Conservation (phyloP, 2,888 invertebrate species). For the Cyclophora albipunctata region DNA sequence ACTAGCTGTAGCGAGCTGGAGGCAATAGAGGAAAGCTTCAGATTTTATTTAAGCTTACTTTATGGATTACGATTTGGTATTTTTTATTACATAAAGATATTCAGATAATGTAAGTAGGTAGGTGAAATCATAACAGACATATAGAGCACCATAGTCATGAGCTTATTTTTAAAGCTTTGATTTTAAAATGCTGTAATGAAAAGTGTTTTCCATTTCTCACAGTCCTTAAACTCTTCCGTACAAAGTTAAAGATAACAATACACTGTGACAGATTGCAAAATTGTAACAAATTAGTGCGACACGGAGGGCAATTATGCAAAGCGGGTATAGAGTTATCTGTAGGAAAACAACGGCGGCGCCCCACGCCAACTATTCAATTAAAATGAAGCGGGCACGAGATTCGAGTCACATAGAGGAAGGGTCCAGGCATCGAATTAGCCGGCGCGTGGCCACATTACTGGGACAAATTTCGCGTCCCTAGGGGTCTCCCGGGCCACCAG, state of each 20-base stretch:
- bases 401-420: constrained; percentile 68
- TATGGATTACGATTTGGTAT: too few species aligned
- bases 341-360: constrained; percentile 62
- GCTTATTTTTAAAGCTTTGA: too few species aligned
- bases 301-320: constrained; percentile 68
- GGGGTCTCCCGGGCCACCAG: constrained; percentile 34
- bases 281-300: constrained; percentile 64
- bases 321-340: constrained; percentile 67
- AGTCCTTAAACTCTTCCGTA: constrained; percentile 18
- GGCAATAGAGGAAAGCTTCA: too few species aligned
- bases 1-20: constrained; percentile 26
- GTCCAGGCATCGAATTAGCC: constrained; percentile 64
- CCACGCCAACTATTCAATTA: constrained; percentile 71
- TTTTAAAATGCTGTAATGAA: too few species aligned
- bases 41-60: too few species aligned
- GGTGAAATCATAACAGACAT: too few species aligned
- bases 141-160: too few species aligned
- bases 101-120: too few species aligned
- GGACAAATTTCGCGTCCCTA: constrained; percentile 65
- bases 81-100: too few species aligned
- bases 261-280: constrained; percentile 65
- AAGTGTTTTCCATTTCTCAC: background rate
- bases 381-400: constrained; percentile 66
- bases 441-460: constrained; percentile 73
- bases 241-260: constrained; percentile 21